A percentile compares a stretch with the other conserved stretches of the same genome.
Evolutionary conservation across 2,113 vertebrate genomes (phyloP).

Genomic region (Myrmophylax atrothorax): DNA sequence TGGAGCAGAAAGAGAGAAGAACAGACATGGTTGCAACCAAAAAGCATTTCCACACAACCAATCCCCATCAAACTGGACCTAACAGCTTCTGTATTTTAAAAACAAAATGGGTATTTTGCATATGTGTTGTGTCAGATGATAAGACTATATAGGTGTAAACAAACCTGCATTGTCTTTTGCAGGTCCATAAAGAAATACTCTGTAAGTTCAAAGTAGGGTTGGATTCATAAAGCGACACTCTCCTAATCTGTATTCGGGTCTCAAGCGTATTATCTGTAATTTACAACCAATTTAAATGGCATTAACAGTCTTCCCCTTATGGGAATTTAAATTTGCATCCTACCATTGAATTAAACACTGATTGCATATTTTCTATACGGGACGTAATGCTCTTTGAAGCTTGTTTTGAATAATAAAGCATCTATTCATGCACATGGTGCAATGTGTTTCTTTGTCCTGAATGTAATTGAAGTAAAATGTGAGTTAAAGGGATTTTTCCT

Average conservation of each 20-base stretch:
- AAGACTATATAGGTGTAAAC: constrained; percentile 67
- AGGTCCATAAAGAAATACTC: constrained; percentile 70
- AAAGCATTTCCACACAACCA: background rate
- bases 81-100: constrained; percentile 48
- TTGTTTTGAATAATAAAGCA: constrained; percentile 83
- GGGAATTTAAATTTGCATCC: constrained; percentile 84
- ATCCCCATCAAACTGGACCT: background rate
- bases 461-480: constrained; percentile 77
- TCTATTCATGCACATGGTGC: constrained; percentile 75
- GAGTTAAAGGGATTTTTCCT: constrained; percentile 77
- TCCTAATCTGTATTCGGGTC: constrained; percentile 81
- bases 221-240: constrained; percentile 75
- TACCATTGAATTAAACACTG: constrained; percentile 83
- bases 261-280: constrained; percentile 84
- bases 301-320: constrained; percentile 81
- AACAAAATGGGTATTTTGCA: background rate
- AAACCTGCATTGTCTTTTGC: constrained; percentile 65
- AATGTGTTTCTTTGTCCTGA: constrained; percentile 76
- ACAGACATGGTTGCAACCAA: constrained; percentile 34
- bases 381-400: constrained; percentile 74
- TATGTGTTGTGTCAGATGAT: constrained; percentile 15
- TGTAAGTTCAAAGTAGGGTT: constrained; percentile 69
- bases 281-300: constrained; percentile 86
- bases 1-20: background rate
- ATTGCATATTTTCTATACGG: constrained; percentile 83